Evolutionary conservation across 1,140 invertebrate species (phyloP).

Genomic region (Ooceraea biroi): DNA sequence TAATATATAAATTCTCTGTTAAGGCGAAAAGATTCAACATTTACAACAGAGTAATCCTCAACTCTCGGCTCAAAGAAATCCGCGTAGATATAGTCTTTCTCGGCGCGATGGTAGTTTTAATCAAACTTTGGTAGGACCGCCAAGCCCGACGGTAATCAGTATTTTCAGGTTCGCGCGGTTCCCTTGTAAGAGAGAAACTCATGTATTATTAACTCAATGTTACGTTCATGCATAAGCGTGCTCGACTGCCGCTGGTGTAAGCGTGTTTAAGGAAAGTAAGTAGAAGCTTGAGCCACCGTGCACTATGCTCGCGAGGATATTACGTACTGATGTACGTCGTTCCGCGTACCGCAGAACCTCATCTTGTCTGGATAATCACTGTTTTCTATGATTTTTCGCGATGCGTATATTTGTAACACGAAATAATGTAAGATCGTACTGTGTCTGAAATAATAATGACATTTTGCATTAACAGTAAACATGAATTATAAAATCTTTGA

Average conservation of each 20-base stretch:
- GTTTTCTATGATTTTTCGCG: constrained; percentile 27
- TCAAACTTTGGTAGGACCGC: constrained; percentile 22
- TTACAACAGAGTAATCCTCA: background rate
- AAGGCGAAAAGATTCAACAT: background rate
- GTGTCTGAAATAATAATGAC: background rate
- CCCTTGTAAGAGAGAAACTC: constrained; percentile 17
- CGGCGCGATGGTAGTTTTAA: background rate
- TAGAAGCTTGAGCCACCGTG: constrained; percentile 24
- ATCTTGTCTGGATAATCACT: background rate
- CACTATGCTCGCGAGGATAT: constrained; percentile 28
- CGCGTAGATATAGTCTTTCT: constrained; percentile 1
- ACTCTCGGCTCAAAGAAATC: background rate
- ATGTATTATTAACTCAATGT: constrained; percentile 52
- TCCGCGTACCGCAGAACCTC: constrained; percentile 21
- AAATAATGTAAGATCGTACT: background rate
- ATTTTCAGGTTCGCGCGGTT: constrained; percentile 34
- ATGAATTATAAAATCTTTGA: background rate
- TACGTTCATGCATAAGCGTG: constrained; percentile 52
- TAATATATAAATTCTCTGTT: too few relatives aligned
- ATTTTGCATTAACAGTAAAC: background rate
- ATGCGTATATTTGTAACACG: background rate
- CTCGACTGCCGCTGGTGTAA: constrained; percentile 39
- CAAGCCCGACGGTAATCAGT: constrained; percentile 24
- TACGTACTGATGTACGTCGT: constrained; percentile 14
- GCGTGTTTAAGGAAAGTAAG: constrained; percentile 41